These are phyloP conservation scores for Ceratotherium simum DNA, from an alignment of 2,113 vertebrate genomes.

Conservation along the genomic window DNA sequence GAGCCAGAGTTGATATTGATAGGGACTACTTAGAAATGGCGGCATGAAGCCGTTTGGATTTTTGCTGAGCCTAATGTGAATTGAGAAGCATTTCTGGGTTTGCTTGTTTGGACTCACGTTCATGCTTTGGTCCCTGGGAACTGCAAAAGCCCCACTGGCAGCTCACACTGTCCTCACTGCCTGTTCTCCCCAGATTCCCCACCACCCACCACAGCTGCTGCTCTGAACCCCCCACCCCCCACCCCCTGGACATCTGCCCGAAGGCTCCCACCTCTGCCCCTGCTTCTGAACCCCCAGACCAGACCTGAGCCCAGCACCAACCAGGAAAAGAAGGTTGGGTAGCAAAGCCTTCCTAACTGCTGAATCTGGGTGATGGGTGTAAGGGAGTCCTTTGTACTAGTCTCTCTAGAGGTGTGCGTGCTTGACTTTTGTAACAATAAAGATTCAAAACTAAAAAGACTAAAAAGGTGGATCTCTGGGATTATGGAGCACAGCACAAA, in stretches of 20 bases:
- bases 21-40: neutral
- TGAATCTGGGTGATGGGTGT: neutral
- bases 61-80: too few species aligned
- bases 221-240: rapidly evolving
- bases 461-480: neutral
- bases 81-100: neutral
- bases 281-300: neutral
- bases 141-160: neutral
- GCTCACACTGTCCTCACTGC: neutral
- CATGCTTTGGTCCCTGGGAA: neutral
- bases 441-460: neutral
- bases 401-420: neutral
- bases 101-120: neutral
- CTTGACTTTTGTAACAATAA: neutral
- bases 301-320: neutral
- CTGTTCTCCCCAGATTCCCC: neutral
- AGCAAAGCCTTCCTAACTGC: neutral
- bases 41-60: too few species aligned
- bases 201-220: rapidly evolving
- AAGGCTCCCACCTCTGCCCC: neutral
- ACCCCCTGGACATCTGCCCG: neutral
- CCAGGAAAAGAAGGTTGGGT: neutral
- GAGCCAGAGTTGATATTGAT: neutral
- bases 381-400: neutral
- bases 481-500: neutral